Percentiles rank a stretch among this genome's conserved stretches.
phyloP scores from a whole-genome alignment of 2,888 invertebrate species.

The Amblyteles armatorius region DNA sequence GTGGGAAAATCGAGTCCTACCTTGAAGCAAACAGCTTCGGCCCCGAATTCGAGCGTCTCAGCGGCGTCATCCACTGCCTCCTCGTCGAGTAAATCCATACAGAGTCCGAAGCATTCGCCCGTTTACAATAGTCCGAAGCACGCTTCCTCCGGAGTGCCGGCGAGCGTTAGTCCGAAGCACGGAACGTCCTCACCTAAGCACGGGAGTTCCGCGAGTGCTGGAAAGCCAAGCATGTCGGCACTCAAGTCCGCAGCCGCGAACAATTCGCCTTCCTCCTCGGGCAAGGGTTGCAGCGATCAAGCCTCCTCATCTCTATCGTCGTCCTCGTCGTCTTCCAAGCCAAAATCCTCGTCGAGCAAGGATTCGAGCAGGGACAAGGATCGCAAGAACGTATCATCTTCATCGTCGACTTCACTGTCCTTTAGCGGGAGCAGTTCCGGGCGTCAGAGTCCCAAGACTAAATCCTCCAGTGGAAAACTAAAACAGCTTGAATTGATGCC shows the following conservation, averaged over 20 bases:
- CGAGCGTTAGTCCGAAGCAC: constrained; percentile 91
- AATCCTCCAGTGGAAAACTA: constrained; percentile 88
- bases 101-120: constrained; percentile 92
- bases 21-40: constrained; percentile 65
- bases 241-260: constrained; percentile 91
- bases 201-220: constrained; percentile 89
- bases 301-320: constrained; percentile 66
- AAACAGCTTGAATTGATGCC: constrained; percentile 89
- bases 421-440: constrained; percentile 85
- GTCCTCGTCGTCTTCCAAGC: constrained; percentile 75
- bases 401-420: constrained; percentile 73
- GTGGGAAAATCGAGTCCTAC: constrained; percentile 87
- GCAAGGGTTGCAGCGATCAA: constrained; percentile 82
- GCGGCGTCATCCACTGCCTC: constrained; percentile 84
- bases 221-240: constrained; percentile 95
- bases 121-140: constrained; percentile 91
- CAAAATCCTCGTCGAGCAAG: constrained; percentile 69
- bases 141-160: constrained; percentile 86
- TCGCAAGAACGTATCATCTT: constrained; percentile 80
- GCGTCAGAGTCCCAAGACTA: constrained; percentile 89
- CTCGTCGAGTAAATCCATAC: constrained; percentile 86
- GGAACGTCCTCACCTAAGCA: constrained; percentile 93
- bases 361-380: constrained; percentile 84
- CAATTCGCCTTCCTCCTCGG: constrained; percentile 85
- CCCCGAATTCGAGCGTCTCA: constrained; percentile 85